phyloP scores from a whole-genome alignment of 2,113 vertebrate genomes.

The Oryzias curvinotus region DNA sequence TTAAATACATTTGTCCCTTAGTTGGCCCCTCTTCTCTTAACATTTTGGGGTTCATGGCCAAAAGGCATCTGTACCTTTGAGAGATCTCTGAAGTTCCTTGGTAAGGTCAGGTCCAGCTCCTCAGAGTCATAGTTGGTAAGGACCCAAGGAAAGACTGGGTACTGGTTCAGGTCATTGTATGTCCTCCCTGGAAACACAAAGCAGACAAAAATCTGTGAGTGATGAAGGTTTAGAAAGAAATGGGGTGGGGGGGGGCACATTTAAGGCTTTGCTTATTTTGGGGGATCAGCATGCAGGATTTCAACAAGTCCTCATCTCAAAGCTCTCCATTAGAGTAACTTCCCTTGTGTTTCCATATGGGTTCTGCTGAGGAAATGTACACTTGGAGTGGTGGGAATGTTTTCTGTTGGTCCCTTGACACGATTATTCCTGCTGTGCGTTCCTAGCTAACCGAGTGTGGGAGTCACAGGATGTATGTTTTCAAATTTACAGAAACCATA shows the following conservation, averaged over 20 bases:
- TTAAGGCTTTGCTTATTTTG: conserved; percentile 58
- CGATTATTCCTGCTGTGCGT: conserved; percentile 20
- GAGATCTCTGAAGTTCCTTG: conserved; percentile 97
- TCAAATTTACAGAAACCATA: conserved; percentile 21
- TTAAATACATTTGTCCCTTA: conserved; percentile 13
- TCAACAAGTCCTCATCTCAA: conserved; percentile 49
- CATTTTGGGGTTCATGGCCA: conserved; percentile 31
- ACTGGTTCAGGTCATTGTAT: conserved; percentile 96
- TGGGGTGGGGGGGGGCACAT: conserved; percentile 37
- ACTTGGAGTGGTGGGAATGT: conserved; percentile 34
- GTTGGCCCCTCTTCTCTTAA: background rate
- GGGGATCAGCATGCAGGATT: conserved; percentile 66
- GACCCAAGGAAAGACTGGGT: conserved; percentile 97
- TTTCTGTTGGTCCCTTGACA: conserved; percentile 29
- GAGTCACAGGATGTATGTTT: conserved; percentile 25
- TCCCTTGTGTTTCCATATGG: conserved; percentile 45
- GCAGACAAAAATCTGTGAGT: conserved; percentile 59
- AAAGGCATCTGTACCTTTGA: conserved; percentile 87
- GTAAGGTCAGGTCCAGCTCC: conserved; percentile 93
- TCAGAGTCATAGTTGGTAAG: conserved; percentile 97
- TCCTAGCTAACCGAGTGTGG: conserved; percentile 14
- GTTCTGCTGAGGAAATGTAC: conserved; percentile 22
- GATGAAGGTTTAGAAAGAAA: conserved; percentile 43
- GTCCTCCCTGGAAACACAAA: conserved; percentile 86
- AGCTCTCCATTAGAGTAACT: conserved; percentile 57